Percentiles rank a stretch among this genome's conserved stretches.
These are phyloP conservation scores for Microcebus murinus DNA, from an alignment of 2,113 vertebrate genomes.

Conservation along the genomic window DNA sequence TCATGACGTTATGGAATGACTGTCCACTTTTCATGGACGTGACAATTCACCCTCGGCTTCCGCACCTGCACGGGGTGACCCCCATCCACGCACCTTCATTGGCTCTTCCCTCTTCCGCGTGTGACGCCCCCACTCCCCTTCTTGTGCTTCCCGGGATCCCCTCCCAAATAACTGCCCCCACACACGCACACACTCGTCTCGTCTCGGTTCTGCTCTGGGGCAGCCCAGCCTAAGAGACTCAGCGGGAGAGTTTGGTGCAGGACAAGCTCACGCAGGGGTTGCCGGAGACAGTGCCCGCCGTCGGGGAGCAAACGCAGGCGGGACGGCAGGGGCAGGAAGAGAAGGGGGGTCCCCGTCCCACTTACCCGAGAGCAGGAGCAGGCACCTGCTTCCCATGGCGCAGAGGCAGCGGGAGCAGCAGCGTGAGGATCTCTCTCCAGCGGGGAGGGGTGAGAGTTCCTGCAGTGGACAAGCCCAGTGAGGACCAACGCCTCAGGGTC, in stretches of 20 bases:
- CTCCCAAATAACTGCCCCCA: not conserved
- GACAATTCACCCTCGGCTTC: too few species aligned
- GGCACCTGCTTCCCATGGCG: not conserved
- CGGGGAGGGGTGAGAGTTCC: not conserved
- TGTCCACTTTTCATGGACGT: too few species aligned
- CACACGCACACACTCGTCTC: not conserved
- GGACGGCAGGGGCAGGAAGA: not conserved
- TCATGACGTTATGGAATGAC: not conserved
- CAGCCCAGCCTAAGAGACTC: not conserved
- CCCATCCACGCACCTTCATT: not conserved
- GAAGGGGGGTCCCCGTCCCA: not conserved
- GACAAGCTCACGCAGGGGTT: not conserved
- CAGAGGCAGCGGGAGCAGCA: not conserved
- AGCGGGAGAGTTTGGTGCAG: not conserved
- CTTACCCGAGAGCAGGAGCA: constrained; percentile 41
- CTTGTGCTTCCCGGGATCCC: not conserved
- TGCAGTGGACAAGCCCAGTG: not conserved
- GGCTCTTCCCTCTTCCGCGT: not conserved
- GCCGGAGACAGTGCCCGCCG: not conserved
- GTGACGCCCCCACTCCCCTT: not conserved
- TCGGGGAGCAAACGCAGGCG: not conserved
- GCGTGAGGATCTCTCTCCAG: not conserved
- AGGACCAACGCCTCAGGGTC: not conserved
- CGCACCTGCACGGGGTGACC: too few species aligned
- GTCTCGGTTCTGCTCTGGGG: not conserved